phyloP scores from a whole-genome alignment of 1,140 invertebrate genomes.

The Melipona quadrifasciata region DNA sequence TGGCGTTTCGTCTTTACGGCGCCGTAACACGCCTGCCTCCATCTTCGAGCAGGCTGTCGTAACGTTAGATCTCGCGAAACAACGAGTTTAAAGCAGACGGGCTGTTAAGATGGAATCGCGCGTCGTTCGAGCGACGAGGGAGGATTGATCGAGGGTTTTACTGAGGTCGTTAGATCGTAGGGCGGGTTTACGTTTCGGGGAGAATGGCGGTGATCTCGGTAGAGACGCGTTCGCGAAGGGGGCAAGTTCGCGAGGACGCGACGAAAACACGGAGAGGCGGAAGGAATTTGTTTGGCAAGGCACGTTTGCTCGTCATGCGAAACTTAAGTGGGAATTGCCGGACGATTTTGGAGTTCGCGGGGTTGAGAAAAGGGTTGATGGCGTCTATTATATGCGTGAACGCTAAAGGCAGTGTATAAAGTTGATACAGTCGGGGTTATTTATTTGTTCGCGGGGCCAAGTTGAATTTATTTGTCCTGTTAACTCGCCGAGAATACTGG shows the following conservation, averaged over 20 bases:
- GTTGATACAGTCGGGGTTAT: neutral
- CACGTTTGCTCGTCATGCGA: neutral
- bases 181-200: neutral
- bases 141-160: slow-evolving; percentile 10
- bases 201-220: neutral
- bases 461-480: neutral
- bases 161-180: neutral
- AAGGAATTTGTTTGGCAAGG: neutral
- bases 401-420: neutral
- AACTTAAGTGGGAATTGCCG: neutral
- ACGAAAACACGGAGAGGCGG: neutral
- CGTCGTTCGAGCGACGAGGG: neutral
- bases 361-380: no score
- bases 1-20: slow-evolving; percentile 4
- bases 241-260: neutral
- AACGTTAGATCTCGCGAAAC: slow-evolving; percentile 14
- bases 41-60: neutral
- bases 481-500: neutral
- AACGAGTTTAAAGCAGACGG: neutral
- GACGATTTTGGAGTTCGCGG: neutral
- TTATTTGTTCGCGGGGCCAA: neutral
- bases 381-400: neutral
- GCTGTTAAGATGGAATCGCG: neutral
- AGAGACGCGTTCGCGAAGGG: neutral
- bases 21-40: neutral